These are phyloP conservation scores for Crepidodera aurea DNA, from an alignment of 2,888 invertebrate genomes.

Conservation along the genomic window DNA sequence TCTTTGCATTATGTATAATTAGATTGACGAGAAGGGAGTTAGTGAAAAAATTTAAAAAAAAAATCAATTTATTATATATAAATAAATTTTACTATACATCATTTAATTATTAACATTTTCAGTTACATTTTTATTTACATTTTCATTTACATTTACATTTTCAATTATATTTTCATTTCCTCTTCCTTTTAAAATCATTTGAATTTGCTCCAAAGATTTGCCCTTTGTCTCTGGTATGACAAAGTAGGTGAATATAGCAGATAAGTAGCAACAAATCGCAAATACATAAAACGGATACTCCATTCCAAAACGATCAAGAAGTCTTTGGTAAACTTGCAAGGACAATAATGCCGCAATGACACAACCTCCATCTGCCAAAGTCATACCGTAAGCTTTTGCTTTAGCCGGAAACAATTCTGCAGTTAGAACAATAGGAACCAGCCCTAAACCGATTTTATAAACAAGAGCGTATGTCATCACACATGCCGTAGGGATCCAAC, in stretches of 20 bases:
- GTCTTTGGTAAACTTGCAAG: constrained; percentile 51
- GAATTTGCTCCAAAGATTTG: constrained; percentile 36
- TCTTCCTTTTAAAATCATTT: constrained; percentile 31
- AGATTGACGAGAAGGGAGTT: no score
- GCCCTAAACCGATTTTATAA: constrained; percentile 57
- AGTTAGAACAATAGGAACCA: constrained; percentile 58
- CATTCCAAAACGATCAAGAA: constrained; percentile 49
- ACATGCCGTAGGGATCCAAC: constrained; percentile 56
- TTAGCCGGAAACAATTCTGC: constrained; percentile 59
- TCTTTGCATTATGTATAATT: no score
- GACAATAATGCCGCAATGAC: constrained; percentile 52
- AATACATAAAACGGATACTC: constrained; percentile 56
- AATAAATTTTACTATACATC: no score
- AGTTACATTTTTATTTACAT: no score
- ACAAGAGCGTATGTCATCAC: constrained; percentile 57
- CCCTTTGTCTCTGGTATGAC: constrained; percentile 50
- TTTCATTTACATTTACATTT: no score
- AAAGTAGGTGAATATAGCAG: constrained; percentile 48
- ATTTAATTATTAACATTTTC: no score
- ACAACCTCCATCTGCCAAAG: constrained; percentile 55
- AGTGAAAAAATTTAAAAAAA: no score
- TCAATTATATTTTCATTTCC: no score
- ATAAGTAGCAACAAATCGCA: constrained; percentile 41
- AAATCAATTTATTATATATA: no score
- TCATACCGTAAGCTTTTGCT: constrained; percentile 59